Evolutionary conservation across 2,113 vertebrate species (phyloP).

Genomic region (Asarcornis scutulata): DNA sequence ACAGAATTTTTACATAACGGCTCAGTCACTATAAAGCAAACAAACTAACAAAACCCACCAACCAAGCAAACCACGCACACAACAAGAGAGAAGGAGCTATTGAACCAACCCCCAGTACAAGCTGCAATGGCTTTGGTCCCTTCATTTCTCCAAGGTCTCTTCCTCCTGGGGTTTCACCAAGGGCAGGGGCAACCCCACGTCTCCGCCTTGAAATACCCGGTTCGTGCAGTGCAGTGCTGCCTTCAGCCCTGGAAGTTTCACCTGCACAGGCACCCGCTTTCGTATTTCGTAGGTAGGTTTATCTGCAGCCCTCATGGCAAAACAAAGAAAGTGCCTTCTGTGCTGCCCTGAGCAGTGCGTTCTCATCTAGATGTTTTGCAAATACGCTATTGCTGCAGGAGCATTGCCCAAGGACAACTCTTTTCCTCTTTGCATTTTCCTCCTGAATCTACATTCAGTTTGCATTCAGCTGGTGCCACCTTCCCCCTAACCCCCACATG

Average conservation of each 20-base stretch:
- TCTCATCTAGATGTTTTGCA: background rate
- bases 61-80: too few species aligned
- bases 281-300: too few species aligned
- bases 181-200: background rate
- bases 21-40: background rate
- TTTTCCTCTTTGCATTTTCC: background rate
- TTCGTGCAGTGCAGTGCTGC: too few species aligned
- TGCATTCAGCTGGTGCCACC: background rate
- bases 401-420: background rate
- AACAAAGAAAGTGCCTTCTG: fast-evolving
- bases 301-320: background rate
- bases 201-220: too few species aligned
- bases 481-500: background rate
- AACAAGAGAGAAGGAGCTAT: background rate
- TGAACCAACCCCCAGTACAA: background rate
- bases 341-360: fast-evolving
- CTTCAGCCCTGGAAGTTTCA: too few species aligned
- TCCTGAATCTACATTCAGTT: background rate
- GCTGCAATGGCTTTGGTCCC: background rate
- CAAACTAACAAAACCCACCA: background rate
- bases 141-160: background rate
- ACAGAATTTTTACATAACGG: background rate
- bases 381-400: background rate
- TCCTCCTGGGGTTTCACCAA: background rate
- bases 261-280: too few species aligned